phyloP scores from a whole-genome alignment of 2,113 vertebrate species.

The Cranoglanis bouderius region DNA sequence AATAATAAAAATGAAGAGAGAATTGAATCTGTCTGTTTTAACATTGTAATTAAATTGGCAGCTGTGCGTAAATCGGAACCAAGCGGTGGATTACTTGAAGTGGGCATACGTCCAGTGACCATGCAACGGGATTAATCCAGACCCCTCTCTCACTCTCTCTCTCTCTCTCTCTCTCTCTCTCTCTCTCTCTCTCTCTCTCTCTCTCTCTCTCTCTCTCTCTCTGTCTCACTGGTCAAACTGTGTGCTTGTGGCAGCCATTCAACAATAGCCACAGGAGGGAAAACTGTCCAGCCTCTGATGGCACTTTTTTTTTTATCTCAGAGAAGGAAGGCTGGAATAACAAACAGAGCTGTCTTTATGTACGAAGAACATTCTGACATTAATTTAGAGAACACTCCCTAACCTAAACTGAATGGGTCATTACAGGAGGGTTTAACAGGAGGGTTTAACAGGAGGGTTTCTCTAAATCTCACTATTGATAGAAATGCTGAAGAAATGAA shows the following conservation, averaged over 20 bases:
- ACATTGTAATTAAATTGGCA: conserved; percentile 56
- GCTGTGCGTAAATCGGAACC: conserved; percentile 53
- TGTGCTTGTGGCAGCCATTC: conserved; percentile 48
- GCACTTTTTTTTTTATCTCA: conserved; percentile 39
- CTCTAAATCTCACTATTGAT: conserved; percentile 46
- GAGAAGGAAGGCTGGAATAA: conserved; percentile 6
- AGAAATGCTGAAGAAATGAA: conserved; percentile 51
- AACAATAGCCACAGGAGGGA: conserved; percentile 49
- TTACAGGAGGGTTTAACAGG: conserved; percentile 60
- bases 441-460: conserved; percentile 58
- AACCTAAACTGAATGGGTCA: conserved; percentile 65
- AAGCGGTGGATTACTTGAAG: conserved; percentile 42
- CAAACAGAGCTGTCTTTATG: conserved; percentile 47
- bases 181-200: conserved; percentile 4
- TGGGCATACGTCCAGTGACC: conserved; percentile 41
- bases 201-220: conserved; percentile 8
- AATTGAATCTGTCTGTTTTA: conserved; percentile 52
- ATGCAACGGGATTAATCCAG: conserved; percentile 53
- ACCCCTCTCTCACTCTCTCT: background rate
- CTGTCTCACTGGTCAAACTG: conserved; percentile 40
- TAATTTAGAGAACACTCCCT: conserved; percentile 58
- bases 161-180: background rate
- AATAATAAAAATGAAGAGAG: conserved; percentile 31
- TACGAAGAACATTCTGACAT: conserved; percentile 54
- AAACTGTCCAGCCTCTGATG: conserved; percentile 40